Percentiles rank a stretch among this genome's conserved stretches.
Evolutionary conservation across 1,140 invertebrate species (phyloP).

Genomic region (Acromyrmex echinatior): DNA sequence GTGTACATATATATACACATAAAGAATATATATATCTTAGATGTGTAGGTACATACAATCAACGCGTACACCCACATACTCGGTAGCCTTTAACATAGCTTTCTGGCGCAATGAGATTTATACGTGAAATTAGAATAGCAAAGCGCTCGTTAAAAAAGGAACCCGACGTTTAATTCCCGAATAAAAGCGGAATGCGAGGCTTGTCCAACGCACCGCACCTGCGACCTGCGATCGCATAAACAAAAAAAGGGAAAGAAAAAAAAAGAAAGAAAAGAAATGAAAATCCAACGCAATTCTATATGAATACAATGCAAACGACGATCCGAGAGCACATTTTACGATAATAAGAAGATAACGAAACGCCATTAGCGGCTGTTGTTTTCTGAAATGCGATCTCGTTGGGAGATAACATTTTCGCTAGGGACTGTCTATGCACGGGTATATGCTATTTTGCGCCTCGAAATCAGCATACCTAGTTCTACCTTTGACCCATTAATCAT

Average conservation of each 20-base stretch:
- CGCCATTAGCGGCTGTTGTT: conserved; percentile 20
- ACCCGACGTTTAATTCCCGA: conserved; percentile 37
- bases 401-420: conserved; percentile 28
- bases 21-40: no score
- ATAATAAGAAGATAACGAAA: conserved; percentile 39
- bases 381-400: conserved; percentile 33
- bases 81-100: conserved; percentile 14
- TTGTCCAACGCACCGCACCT: neutral
- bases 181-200: conserved; percentile 16
- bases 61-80: neutral
- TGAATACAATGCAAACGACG: neutral
- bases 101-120: conserved; percentile 18
- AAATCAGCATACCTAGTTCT: conserved; percentile 40
- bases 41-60: neutral
- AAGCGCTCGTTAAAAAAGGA: conserved; percentile 48
- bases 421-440: neutral
- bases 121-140: conserved; percentile 41
- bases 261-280: neutral
- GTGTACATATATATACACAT: neutral
- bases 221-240: no score
- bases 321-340: neutral
- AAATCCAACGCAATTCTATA: no score
- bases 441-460: conserved; percentile 15
- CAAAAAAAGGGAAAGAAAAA: no score
- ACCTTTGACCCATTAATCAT: conserved; percentile 30